Evolutionary conservation across 2,888 invertebrate genomes (phyloP).

Genomic region (Gortyna flavago): DNA sequence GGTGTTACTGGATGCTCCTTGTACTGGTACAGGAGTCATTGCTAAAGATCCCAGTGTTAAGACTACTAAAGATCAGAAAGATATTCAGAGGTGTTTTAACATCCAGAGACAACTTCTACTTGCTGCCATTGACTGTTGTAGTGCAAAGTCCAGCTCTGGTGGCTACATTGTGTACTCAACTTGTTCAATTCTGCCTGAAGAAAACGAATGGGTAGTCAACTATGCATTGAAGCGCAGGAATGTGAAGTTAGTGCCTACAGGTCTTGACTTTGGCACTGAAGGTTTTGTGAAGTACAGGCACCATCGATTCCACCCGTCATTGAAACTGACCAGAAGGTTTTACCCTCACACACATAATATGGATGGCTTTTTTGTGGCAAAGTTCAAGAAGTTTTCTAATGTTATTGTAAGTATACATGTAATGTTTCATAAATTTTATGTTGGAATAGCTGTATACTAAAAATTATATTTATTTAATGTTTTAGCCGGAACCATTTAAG

Average conservation of each 20-base stretch:
- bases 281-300: constrained; percentile 97
- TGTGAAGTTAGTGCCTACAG: constrained; percentile 98
- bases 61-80: constrained; percentile 96
- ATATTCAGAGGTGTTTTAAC: constrained; percentile 97
- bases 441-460: neutral
- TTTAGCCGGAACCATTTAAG: constrained; percentile 85
- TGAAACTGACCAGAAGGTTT: constrained; percentile 96
- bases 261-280: constrained; percentile 98
- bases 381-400: constrained; percentile 98
- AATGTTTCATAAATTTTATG: neutral
- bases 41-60: constrained; percentile 99
- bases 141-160: constrained; percentile 97
- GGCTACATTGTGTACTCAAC: constrained; percentile 99
- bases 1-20: constrained; percentile 99
- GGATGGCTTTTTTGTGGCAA: constrained; percentile 99
- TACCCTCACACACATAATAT: constrained; percentile 99
- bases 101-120: constrained; percentile 97
- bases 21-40: constrained; percentile 99
- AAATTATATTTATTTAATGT: constrained; percentile 43
- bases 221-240: constrained; percentile 97
- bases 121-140: constrained; percentile 98
- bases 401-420: constrained; percentile 85
- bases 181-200: constrained; percentile 99
- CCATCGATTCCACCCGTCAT: constrained; percentile 96
- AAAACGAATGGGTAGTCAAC: constrained; percentile 99